Percentiles rank a stretch among this genome's conserved stretches.
These are phyloP conservation scores for Opisthocomus hoazin DNA, from an alignment of 2,113 vertebrate species.

Conservation along the genomic window DNA sequence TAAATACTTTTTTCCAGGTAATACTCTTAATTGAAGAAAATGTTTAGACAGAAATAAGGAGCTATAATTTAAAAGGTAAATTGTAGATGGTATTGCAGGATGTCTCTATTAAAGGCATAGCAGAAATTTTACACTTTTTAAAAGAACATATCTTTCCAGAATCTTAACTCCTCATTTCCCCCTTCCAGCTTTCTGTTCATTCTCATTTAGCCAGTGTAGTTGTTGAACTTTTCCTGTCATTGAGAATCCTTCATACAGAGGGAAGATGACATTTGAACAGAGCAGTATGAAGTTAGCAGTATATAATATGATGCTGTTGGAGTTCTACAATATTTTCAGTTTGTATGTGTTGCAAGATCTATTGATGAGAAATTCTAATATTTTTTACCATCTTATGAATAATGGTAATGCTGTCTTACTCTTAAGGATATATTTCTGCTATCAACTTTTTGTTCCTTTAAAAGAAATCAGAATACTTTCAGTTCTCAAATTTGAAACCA, in stretches of 20 bases:
- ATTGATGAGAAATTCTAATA: not conserved
- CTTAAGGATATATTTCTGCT: not conserved
- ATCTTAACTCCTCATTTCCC: not conserved
- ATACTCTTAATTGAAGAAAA: constrained; percentile 20
- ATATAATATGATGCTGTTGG: not conserved
- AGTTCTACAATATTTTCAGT: not conserved
- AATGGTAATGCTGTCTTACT: not conserved
- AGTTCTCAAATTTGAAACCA: not conserved
- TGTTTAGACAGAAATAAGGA: not conserved
- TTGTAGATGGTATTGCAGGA: not conserved
- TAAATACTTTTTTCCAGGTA: not conserved
- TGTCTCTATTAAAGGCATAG: not conserved
- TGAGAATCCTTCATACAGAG: not conserved
- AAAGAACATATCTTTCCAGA: not conserved
- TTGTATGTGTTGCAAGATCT: not conserved
- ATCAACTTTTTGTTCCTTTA: not conserved
- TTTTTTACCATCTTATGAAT: not conserved
- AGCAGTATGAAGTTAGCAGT: not conserved
- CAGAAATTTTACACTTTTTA: not conserved
- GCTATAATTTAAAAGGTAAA: not conserved
- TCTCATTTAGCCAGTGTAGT: not conserved
- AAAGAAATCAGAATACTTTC: not conserved
- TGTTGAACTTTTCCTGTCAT: not conserved
- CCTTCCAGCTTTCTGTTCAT: not conserved
- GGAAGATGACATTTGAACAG: not conserved